Evolutionary conservation across 2,113 vertebrate species (phyloP).

Genomic region (Merops nubicus): DNA sequence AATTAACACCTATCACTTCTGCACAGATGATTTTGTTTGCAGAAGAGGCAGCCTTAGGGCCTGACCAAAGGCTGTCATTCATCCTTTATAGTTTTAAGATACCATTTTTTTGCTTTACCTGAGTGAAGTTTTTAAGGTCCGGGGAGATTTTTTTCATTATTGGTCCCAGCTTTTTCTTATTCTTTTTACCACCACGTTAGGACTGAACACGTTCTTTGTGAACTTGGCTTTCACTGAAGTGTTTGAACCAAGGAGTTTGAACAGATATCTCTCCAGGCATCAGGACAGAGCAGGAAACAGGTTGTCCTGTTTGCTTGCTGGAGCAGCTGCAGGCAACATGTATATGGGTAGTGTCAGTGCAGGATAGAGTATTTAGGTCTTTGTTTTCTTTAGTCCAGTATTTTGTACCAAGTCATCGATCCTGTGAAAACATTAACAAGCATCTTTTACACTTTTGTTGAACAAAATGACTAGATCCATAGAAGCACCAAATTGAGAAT

Average conservation of each 20-base stretch:
- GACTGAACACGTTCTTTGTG: rapidly evolving
- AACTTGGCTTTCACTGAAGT: not conserved
- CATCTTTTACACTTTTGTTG: not conserved
- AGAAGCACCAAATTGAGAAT: not conserved
- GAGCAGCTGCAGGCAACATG: not conserved
- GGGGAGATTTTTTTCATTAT: not conserved
- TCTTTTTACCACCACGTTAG: not conserved
- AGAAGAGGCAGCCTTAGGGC: not conserved
- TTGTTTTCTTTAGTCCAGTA: not conserved
- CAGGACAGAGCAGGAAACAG: not conserved
- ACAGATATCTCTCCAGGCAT: not conserved
- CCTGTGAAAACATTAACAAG: not conserved
- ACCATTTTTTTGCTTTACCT: not conserved
- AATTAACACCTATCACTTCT: conserved; percentile 32
- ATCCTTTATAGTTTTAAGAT: not conserved
- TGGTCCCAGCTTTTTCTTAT: not conserved
- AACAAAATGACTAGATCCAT: not conserved
- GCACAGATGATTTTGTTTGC: not conserved
- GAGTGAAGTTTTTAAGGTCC: not conserved
- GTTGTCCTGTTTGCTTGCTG: not conserved
- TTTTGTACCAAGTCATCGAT: not conserved
- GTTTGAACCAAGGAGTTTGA: not conserved
- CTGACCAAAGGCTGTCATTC: not conserved
- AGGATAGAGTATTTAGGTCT: not conserved
- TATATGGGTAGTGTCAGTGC: rapidly evolving